Percentiles rank a stretch among this genome's conserved stretches.
Evolutionary conservation across 1,140 invertebrate genomes (phyloP).

Genomic region (Drosophila kikkawai): DNA sequence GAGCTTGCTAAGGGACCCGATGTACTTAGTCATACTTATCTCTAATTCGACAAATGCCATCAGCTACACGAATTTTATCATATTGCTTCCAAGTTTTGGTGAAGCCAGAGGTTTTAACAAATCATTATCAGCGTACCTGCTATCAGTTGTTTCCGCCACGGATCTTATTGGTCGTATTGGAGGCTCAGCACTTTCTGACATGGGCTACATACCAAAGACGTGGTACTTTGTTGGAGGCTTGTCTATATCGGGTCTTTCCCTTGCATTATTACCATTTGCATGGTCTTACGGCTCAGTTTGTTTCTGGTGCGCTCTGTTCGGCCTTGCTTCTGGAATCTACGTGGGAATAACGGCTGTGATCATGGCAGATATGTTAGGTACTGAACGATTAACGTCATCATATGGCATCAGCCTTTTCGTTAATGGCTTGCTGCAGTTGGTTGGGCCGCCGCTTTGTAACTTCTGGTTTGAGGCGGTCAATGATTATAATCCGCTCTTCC

Average conservation of each 20-base stretch:
- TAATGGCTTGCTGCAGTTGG: constrained; percentile 91
- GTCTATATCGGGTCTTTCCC: constrained; percentile 90
- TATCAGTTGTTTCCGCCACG: constrained; percentile 91
- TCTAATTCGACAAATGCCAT: constrained; percentile 94
- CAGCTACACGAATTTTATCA: constrained; percentile 94
- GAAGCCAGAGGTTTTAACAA: constrained; percentile 89
- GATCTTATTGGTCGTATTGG: constrained; percentile 93
- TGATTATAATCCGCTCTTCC: constrained; percentile 90
- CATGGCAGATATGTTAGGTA: constrained; percentile 93
- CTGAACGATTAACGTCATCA: constrained; percentile 92
- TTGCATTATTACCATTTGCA: constrained; percentile 89
- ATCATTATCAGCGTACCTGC: constrained; percentile 88
- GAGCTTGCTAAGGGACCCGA: constrained; percentile 90
- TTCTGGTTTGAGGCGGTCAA: constrained; percentile 88
- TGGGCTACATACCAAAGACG: constrained; percentile 90
- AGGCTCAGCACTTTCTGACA: constrained; percentile 92
- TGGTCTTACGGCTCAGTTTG: constrained; percentile 87
- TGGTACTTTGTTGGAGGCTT: constrained; percentile 93
- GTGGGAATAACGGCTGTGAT: constrained; percentile 93
- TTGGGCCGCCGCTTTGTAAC: constrained; percentile 92
- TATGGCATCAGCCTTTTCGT: constrained; percentile 94
- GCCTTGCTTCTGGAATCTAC: constrained; percentile 93
- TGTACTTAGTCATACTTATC: constrained; percentile 92
- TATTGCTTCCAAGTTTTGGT: constrained; percentile 91
- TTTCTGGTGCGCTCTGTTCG: constrained; percentile 90